Conservation (phyloP, 2,888 invertebrate genomes). For the Heteromurus nitidus region DNA sequence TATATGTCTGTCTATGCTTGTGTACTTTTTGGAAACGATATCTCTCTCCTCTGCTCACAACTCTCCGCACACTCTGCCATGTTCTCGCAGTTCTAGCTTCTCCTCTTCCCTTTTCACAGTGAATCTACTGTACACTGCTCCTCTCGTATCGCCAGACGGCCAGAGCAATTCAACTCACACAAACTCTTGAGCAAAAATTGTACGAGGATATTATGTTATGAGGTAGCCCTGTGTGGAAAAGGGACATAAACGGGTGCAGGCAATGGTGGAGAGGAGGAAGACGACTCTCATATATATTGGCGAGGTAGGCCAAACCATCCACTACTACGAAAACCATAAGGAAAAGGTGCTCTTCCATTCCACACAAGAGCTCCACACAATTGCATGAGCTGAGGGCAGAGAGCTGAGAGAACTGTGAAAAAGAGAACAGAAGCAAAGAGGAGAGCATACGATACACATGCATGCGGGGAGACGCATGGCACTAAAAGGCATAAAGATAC, state of each 20-base stretch:
- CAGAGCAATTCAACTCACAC: neutral
- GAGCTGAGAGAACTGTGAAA: slow-evolving; percentile 54
- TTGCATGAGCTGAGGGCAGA: slow-evolving; percentile 32
- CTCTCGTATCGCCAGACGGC: neutral
- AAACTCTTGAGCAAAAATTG: neutral
- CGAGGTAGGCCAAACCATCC: slow-evolving; percentile 9
- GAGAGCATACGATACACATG: slow-evolving; percentile 57
- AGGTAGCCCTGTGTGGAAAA: neutral
- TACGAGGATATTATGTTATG: neutral
- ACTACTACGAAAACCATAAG: too few relatives aligned
- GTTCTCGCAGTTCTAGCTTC: neutral
- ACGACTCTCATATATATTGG: neutral
- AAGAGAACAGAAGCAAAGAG: slow-evolving; percentile 58
- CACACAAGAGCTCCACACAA: slow-evolving; percentile 12
- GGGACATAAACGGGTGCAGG: slow-evolving; percentile 57
- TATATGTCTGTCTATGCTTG: too few relatives aligned
- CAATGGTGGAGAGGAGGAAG: slow-evolving; percentile 38
- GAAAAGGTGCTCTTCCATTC: too few relatives aligned
- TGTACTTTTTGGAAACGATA: neutral
- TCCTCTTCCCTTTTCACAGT: neutral
- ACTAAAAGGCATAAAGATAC: neutral
- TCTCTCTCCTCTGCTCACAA: neutral
- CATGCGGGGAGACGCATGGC: slow-evolving; percentile 48
- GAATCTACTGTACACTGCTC: neutral
- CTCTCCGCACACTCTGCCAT: slow-evolving; percentile 1